A percentile compares a stretch with the other conserved stretches of the same genome.
These are phyloP conservation scores for Sylvia borin DNA, from an alignment of 2,797 vertebrate species.

Conservation along the genomic window DNA sequence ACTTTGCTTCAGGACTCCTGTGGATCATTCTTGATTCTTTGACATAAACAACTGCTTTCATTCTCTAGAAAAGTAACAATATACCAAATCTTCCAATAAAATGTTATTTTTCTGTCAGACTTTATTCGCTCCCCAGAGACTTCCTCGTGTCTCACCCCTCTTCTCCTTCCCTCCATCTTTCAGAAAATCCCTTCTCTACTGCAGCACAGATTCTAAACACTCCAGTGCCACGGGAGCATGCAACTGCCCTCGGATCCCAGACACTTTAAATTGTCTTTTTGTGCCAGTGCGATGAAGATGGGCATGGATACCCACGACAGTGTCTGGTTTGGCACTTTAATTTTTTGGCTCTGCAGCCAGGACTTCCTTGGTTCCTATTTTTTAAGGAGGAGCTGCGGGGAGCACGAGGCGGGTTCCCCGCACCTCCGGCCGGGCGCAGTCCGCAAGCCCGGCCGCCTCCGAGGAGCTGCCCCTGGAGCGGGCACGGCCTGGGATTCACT, in stretches of 20 bases:
- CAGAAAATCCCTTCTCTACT: neutral
- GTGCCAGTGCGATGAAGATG: rapidly evolving
- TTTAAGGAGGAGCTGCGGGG: neutral
- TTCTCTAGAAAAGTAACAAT: neutral
- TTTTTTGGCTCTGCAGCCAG: neutral
- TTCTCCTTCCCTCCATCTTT: neutral
- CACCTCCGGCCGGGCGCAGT: rapidly evolving
- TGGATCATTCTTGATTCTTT: neutral
- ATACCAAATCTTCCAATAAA: neutral
- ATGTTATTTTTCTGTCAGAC: neutral
- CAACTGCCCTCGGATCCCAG: neutral
- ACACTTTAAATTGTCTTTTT: neutral
- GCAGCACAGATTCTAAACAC: neutral
- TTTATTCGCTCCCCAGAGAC: neutral
- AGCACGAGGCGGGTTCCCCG: rapidly evolving
- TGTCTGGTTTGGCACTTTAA: neutral
- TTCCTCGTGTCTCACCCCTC: rapidly evolving
- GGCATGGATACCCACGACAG: neutral
- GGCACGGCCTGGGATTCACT: rapidly evolving
- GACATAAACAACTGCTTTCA: neutral
- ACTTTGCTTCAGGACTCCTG: neutral
- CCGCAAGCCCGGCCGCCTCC: rapidly evolving
- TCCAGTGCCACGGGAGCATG: rapidly evolving
- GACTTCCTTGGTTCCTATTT: rapidly evolving
- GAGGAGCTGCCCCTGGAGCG: neutral